A percentile compares a stretch with the other conserved stretches of the same genome.
These are phyloP conservation scores for Climacteris rufus DNA, from an alignment of 2,113 vertebrate species.

Conservation along the genomic window DNA sequence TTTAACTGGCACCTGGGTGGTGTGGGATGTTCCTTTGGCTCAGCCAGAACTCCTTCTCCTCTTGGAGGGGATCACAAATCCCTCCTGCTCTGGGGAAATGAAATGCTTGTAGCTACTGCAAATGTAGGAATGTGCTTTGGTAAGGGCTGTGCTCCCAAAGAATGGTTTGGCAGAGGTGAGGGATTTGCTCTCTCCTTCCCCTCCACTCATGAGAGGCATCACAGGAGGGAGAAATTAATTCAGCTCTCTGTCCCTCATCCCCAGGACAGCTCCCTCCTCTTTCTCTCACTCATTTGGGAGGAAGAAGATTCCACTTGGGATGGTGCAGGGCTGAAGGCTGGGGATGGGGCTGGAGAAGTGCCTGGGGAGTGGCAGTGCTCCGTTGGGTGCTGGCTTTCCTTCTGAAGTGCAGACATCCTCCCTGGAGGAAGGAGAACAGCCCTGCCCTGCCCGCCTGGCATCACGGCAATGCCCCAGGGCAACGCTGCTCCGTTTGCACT, in stretches of 20 bases:
- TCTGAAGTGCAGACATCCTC: neutral
- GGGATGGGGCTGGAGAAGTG: neutral
- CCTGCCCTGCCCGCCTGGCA: neutral
- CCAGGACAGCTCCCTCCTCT: neutral
- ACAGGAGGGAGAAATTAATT: neutral
- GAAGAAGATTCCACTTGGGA: neutral
- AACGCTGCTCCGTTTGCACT: neutral
- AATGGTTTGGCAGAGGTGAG: neutral
- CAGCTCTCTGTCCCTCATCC: neutral
- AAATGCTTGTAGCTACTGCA: neutral
- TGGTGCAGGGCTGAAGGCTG: rapidly evolving
- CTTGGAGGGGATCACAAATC: neutral
- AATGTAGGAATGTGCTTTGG: neutral
- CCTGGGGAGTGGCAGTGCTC: neutral
- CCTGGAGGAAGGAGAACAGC: neutral
- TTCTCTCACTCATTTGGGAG: neutral
- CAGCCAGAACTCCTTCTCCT: neutral
- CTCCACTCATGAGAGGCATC: neutral
- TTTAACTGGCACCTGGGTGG: neutral
- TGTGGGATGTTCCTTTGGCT: neutral
- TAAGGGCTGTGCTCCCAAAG: neutral
- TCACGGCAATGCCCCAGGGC: neutral
- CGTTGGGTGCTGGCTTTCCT: neutral
- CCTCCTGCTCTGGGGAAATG: rapidly evolving
- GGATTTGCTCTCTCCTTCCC: neutral